Evolutionary conservation across 1,140 invertebrate genomes (phyloP).

Genomic region (Zaprionus africanus): DNA sequence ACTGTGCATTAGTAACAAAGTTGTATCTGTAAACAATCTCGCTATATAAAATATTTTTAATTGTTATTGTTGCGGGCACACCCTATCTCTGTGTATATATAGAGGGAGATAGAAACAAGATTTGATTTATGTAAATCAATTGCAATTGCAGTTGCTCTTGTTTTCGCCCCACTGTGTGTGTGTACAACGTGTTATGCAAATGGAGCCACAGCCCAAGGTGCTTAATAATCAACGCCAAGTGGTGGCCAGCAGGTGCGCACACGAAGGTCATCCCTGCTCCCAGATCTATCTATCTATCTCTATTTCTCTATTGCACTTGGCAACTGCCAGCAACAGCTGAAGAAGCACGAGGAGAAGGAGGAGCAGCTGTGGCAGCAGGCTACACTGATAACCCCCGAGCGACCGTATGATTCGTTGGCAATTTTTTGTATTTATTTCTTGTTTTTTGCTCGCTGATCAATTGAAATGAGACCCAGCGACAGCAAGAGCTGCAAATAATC

Average conservation of each 20-base stretch:
- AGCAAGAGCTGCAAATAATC: slow-evolving; percentile 49
- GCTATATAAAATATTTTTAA: background rate
- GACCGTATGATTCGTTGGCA: background rate
- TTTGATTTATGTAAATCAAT: slow-evolving; percentile 67
- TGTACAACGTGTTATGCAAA: slow-evolving; percentile 70
- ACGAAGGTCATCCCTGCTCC: slow-evolving; percentile 49
- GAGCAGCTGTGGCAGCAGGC: background rate
- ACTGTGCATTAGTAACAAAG: background rate
- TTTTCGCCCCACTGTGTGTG: slow-evolving; percentile 16
- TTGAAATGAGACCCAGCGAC: slow-evolving; percentile 36
- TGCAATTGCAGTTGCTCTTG: slow-evolving; percentile 50
- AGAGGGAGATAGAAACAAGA: slow-evolving; percentile 29
- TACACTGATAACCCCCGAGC: slow-evolving; percentile 44
- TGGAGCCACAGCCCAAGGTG: slow-evolving; percentile 45
- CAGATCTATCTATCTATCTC: slow-evolving; percentile 4
- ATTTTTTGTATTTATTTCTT: background rate
- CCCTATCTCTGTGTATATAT: background rate
- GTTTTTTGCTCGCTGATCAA: slow-evolving; percentile 28
- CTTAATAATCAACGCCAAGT: slow-evolving; percentile 11
- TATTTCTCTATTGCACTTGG: slow-evolving; percentile 34
- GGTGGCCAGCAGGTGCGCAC: slow-evolving; percentile 57
- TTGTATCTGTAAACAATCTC: background rate
- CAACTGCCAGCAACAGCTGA: slow-evolving; percentile 16
- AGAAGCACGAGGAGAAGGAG: background rate
- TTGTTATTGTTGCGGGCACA: background rate